phyloP scores from a whole-genome alignment of 1,140 invertebrate genomes.

The Lucilia cuprina region DNA sequence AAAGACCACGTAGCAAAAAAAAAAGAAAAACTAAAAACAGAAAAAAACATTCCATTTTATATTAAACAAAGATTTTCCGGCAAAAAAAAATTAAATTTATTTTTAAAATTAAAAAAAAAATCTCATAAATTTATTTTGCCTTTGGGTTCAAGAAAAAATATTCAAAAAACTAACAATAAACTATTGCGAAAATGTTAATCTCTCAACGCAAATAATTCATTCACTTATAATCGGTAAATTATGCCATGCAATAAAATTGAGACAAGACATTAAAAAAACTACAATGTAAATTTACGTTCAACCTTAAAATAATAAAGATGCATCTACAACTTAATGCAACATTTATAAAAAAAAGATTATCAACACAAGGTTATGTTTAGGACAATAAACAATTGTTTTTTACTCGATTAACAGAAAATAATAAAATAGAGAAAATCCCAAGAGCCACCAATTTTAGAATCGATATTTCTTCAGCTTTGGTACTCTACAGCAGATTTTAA shows the following conservation, averaged over 20 bases:
- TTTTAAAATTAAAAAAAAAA: not conserved
- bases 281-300: not conserved
- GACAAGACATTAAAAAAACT: not conserved
- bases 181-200: not conserved
- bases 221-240: not conserved
- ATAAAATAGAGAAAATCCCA: too few species aligned
- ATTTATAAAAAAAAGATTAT: slow-evolving; percentile 18
- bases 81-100: too few species aligned
- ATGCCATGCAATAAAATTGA: not conserved
- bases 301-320: not conserved
- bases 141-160: not conserved
- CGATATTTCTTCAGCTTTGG: too few species aligned
- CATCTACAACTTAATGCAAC: not conserved
- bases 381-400: not conserved
- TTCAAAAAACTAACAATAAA: not conserved
- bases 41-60: not conserved
- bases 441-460: too few species aligned
- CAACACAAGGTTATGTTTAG: slow-evolving; percentile 18
- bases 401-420: too few species aligned
- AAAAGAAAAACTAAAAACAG: not conserved
- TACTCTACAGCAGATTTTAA: too few species aligned
- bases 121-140: not conserved
- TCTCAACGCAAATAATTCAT: slow-evolving; percentile 1
- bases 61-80: too few species aligned
- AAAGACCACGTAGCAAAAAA: not conserved